These are phyloP conservation scores for Neodontobutis hainanensis DNA, from an alignment of 2,113 vertebrate genomes.

Conservation along the genomic window DNA sequence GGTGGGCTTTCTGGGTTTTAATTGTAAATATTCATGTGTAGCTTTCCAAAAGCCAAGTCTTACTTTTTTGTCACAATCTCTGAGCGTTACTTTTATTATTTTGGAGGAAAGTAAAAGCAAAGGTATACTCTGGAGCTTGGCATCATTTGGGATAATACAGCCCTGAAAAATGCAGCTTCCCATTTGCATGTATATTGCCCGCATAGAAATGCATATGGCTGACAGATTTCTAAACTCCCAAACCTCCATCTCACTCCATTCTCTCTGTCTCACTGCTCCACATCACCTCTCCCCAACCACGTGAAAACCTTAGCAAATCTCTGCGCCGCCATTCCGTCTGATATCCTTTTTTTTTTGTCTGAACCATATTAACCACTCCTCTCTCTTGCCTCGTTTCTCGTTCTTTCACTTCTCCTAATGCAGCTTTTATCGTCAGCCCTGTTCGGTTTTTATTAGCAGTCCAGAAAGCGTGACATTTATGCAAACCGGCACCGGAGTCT, in stretches of 20 bases:
- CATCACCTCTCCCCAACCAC: constrained; percentile 43
- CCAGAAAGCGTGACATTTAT: constrained; percentile 59
- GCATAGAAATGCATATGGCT: constrained; percentile 61
- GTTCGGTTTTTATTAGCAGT: constrained; percentile 57
- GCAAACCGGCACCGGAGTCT: constrained; percentile 51
- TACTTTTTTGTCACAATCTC: neutral
- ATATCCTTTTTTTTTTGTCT: constrained; percentile 24
- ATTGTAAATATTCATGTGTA: neutral
- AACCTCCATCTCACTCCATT: constrained; percentile 30
- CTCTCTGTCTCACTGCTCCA: constrained; percentile 23
- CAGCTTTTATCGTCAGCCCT: constrained; percentile 49
- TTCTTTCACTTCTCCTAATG: constrained; percentile 39
- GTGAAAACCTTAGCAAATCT: constrained; percentile 53
- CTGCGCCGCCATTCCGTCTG: constrained; percentile 31
- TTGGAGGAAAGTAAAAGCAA: constrained; percentile 29
- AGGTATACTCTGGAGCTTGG: constrained; percentile 35
- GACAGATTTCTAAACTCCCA: constrained; percentile 56
- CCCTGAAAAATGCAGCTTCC: constrained; percentile 25
- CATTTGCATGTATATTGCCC: constrained; percentile 74
- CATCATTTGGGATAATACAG: constrained; percentile 53
- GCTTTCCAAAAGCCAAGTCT: neutral
- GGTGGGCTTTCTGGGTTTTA: neutral
- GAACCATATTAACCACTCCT: constrained; percentile 50
- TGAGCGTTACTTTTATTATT: constrained; percentile 17
- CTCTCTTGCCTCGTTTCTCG: constrained; percentile 48